Evolutionary conservation across 2,888 invertebrate genomes (phyloP).

Genomic region (Cantharis nigra): DNA sequence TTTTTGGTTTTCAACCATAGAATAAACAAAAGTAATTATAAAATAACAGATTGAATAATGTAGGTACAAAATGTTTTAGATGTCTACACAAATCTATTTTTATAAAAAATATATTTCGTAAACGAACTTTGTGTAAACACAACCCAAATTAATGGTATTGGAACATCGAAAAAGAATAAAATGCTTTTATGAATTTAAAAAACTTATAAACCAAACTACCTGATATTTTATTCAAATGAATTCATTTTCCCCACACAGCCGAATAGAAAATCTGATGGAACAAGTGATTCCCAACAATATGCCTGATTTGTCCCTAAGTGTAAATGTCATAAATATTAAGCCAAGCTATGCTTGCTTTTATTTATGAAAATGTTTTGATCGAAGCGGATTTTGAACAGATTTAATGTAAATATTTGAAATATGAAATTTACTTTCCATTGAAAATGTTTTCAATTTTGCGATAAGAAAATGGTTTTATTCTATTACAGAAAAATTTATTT

Average conservation of each 20-base stretch:
- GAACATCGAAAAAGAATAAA: background rate
- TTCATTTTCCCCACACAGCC: background rate
- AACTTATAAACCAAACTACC: background rate
- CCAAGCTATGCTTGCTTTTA: background rate
- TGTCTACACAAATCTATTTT: background rate
- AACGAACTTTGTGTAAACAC: background rate
- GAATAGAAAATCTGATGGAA: background rate
- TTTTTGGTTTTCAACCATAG: background rate
- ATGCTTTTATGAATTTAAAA: background rate
- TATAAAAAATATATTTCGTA: background rate
- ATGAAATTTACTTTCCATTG: background rate
- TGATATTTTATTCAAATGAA: slow-evolving; percentile 1
- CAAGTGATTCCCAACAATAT: background rate
- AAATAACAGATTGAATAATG: background rate
- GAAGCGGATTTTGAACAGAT: background rate
- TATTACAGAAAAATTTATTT: background rate
- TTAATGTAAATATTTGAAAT: background rate
- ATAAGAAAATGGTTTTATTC: background rate
- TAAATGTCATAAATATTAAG: background rate
- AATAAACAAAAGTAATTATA: background rate
- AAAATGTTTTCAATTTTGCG: background rate
- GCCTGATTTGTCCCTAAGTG: background rate
- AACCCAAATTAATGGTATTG: background rate
- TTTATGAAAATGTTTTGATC: background rate
- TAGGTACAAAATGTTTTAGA: background rate